Percentiles rank a stretch among this genome's conserved stretches.
phyloP scores from a whole-genome alignment of 1,140 invertebrate species.

The Polypedilum pembai region DNA sequence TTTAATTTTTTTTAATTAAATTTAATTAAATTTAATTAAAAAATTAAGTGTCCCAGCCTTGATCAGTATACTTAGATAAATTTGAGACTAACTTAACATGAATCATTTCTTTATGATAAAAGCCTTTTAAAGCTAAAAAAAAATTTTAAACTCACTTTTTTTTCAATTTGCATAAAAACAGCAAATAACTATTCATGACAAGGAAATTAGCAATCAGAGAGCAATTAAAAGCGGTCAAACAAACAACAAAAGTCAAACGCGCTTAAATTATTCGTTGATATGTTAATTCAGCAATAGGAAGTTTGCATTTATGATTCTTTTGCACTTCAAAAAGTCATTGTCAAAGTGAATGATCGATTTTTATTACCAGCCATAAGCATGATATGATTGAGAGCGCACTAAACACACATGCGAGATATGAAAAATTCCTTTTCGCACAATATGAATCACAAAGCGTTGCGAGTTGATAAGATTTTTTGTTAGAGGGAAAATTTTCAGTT shows the following conservation, averaged over 20 bases:
- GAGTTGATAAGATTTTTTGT: neutral
- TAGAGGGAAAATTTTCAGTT: neutral
- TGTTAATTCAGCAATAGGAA: neutral
- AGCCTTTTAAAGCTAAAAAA: too few relatives aligned
- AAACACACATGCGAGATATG: neutral
- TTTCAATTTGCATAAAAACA: neutral
- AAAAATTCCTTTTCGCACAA: conserved; percentile 15
- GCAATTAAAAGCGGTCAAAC: neutral
- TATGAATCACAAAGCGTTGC: neutral
- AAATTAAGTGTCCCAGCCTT: too few relatives aligned
- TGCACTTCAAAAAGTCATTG: neutral
- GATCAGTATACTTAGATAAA: too few relatives aligned
- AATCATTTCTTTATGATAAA: too few relatives aligned
- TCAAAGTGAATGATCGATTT: neutral
- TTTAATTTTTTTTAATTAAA: too few relatives aligned
- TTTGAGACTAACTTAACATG: too few relatives aligned
- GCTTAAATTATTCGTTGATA: neutral
- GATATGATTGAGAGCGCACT: conserved; percentile 8
- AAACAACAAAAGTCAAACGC: neutral
- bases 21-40: too few relatives aligned
- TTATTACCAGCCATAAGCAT: neutral
- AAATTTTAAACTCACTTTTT: too few relatives aligned
- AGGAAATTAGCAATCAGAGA: conserved; percentile 11
- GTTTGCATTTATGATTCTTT: too few relatives aligned
- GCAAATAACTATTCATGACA: neutral